These are phyloP conservation scores for Chaenodraco wilsoni DNA, from an alignment of 2,797 vertebrate species.

Conservation along the genomic window DNA sequence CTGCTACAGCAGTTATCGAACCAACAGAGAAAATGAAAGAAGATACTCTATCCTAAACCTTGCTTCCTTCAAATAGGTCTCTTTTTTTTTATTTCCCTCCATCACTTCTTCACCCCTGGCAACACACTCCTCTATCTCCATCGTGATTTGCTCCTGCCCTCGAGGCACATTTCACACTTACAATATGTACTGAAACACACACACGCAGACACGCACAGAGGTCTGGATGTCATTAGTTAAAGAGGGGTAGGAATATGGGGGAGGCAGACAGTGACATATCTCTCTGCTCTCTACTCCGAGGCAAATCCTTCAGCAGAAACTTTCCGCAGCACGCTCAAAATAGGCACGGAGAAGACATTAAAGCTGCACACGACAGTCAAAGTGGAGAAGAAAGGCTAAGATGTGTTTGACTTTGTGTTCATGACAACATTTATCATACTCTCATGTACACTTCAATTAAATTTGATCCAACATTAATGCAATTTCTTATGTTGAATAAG, in stretches of 20 bases:
- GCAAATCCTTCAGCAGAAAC: conserved; percentile 80
- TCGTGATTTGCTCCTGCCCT: conserved; percentile 43
- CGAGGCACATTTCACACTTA: conserved; percentile 28
- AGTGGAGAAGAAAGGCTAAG: conserved; percentile 63
- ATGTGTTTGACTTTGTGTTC: conserved; percentile 59
- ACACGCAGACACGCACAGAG: conserved; percentile 23
- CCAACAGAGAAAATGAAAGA: conserved; percentile 56
- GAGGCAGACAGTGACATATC: conserved; percentile 79
- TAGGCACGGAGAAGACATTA: conserved; percentile 83
- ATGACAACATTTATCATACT: conserved; percentile 45
- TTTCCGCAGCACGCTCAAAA: conserved; percentile 73
- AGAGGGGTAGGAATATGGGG: conserved; percentile 65
- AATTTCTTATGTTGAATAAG: conserved; percentile 52
- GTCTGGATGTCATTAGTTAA: conserved; percentile 77
- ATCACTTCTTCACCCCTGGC: conserved; percentile 46
- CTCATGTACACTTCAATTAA: conserved; percentile 48
- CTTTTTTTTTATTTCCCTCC: conserved; percentile 39
- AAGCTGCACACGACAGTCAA: conserved; percentile 71
- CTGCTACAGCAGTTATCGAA: conserved; percentile 58
- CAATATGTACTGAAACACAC: conserved; percentile 8
- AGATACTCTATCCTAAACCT: conserved; percentile 43
- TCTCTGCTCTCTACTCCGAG: conserved; percentile 72
- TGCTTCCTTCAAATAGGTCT: conserved; percentile 44
- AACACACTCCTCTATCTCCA: conserved; percentile 42
- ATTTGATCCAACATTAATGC: conserved; percentile 57